Base-by-base conservation (phyloP, 2,797 vertebrate species). In the Sandelia bainsii region DNA sequence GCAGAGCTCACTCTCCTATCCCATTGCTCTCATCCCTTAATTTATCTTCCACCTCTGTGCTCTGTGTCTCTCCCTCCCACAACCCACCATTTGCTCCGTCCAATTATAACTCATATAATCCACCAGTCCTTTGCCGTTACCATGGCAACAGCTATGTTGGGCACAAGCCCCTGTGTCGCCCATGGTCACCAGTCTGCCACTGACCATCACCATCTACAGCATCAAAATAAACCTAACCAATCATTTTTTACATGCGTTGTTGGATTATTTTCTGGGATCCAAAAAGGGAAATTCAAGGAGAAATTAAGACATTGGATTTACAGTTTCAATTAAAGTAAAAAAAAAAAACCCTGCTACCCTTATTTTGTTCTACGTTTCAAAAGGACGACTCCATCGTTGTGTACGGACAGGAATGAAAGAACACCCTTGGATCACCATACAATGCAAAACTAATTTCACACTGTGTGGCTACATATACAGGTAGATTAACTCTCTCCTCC, bases 141-240 rank as follows among this genome's bases (percentile, higher is more conserved):
- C 91, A 94, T 93, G 83, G 93, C 91, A 94, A 93, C 93, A 92
- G 82, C 87, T 79, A 81, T 84, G 86, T 92, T 85, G 86, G 82
- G 87, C 86, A 87, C 75, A 87, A 86, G 90, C 89, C 81, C 84
- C 65, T 45, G 58, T 87, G 87, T 80, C 73, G 78, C 75, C 79
- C 19, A 32, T 75, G 81, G 81, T 88, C 88, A 82, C 75, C 63
- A 65, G 68, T 69, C 85, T 83, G 77, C 77, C 69, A 75, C 74
- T 75, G 82, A 87, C 84, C 85, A 70, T 66, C 46, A 50, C 23
- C 42, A 19, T 53, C 60, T 62, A 62, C 17, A 56, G 29, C 48
- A 63, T 67, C 61, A 58, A 81, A 79, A 76, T 58, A 61, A 83
- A 85, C 40, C 45, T 53, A 54, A 48, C 45, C 32, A 39, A 45